Evolutionary conservation across 35 echinoderm and acorn worm genomes (phyloP).

Genomic region (Apostichopus californicus): DNA sequence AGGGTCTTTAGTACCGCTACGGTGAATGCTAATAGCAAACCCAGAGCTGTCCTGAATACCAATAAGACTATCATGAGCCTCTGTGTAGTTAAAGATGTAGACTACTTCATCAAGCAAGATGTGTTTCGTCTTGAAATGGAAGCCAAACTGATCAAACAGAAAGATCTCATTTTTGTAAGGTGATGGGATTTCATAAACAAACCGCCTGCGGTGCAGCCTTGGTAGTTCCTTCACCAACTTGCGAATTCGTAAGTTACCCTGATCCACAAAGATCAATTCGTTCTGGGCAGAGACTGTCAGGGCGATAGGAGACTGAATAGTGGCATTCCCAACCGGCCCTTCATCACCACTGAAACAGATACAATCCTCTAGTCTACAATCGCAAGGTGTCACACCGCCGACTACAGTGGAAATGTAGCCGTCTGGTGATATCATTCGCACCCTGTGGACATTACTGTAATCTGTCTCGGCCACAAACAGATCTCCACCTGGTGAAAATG

Average conservation of each 20-base stretch:
- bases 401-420: conserved; percentile 77
- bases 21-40: conserved; percentile 57
- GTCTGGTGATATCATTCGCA: conserved; percentile 75
- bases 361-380: conserved; percentile 77
- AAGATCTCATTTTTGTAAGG: conserved; percentile 66
- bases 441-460: conserved; percentile 61
- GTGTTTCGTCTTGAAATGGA: conserved; percentile 77
- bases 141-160: conserved; percentile 73
- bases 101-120: conserved; percentile 68
- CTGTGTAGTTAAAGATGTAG: conserved; percentile 80
- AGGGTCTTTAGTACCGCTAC: conserved; percentile 55
- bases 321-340: conserved; percentile 65
- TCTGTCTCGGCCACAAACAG: conserved; percentile 90
- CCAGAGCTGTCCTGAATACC: conserved; percentile 72
- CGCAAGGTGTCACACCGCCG: conserved; percentile 69
- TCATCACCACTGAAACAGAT: conserved; percentile 80
- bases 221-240: conserved; percentile 55
- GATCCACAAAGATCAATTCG: conserved; percentile 79
- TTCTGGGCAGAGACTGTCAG: conserved; percentile 58
- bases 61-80: conserved; percentile 54
- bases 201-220: conserved; percentile 37
- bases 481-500: conserved; percentile 75
- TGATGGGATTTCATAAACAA: conserved; percentile 68
- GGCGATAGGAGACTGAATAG: conserved; percentile 74
- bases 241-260: conserved; percentile 91